phyloP scores from a whole-genome alignment of 2,113 vertebrate species.

The Paramormyrops kingsleyae region DNA sequence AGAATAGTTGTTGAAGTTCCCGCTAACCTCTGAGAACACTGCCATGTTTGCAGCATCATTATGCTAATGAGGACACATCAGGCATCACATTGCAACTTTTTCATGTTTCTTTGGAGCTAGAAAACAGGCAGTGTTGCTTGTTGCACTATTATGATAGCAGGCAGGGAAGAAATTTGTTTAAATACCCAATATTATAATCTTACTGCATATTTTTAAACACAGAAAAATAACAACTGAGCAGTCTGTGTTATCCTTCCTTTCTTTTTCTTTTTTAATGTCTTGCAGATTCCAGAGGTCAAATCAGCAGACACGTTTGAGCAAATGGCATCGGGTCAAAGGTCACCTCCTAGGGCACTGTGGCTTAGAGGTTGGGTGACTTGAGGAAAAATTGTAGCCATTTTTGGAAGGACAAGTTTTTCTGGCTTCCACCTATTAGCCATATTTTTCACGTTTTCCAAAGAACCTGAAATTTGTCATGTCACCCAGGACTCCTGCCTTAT shows the following conservation, averaged over 20 bases:
- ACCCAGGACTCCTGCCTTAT: neutral
- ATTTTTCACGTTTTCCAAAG: neutral
- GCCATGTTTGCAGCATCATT: conserved; percentile 20
- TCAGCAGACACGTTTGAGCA: conserved; percentile 59
- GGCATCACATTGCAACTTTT: neutral
- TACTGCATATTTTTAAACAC: conserved; percentile 38
- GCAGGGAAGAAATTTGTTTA: neutral
- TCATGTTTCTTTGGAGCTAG: neutral
- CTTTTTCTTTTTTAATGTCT: conserved; percentile 56
- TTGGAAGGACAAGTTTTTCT: conserved; percentile 56
- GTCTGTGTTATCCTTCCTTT: conserved; percentile 51
- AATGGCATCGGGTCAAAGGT: conserved; percentile 72
- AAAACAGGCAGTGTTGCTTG: neutral
- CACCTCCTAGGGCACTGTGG: conserved; percentile 56
- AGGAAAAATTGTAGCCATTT: conserved; percentile 63
- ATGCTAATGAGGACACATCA: too few relatives aligned
- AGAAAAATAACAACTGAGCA: conserved; percentile 52
- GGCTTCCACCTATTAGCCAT: conserved; percentile 23
- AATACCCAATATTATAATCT: neutral
- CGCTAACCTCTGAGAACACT: neutral
- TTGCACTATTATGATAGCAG: neutral
- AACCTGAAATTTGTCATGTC: neutral
- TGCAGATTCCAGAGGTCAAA: conserved; percentile 69
- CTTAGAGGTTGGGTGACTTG: conserved; percentile 80
- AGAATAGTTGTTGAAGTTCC: conserved; percentile 13